Evolutionary conservation across 1,140 invertebrate genomes (phyloP), one percentile per base, ranked within the genome.

Genomic region (Pentalonia nigronervosa): DNA sequence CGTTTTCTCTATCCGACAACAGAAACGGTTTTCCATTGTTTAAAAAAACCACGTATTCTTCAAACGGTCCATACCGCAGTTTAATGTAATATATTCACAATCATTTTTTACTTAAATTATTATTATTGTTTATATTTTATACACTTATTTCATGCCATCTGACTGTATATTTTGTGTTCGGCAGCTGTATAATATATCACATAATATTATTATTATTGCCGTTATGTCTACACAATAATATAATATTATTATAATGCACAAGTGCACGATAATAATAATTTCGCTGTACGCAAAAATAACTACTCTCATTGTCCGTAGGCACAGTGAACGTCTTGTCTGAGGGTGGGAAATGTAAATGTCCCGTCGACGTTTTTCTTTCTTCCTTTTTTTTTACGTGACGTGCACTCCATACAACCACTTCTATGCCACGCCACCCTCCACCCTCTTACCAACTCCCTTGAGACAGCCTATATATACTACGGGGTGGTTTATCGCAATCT

Each of bases 211-310:
- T 76, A 14, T 14, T 50, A 20, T 50, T 41, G 41, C 47, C 14
- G 14, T 60, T 76, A 14, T 34, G 30, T n/a, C 60, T 4, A n/a
- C 60, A 4, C 41, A 41, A 41, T 41, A 76, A 76, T 76, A 76
- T 76, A 76, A 3, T 76, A 76, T 76, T n/a, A 76, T 76, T 60
- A 60, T 60, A n/a, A 67, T n/a, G n/a, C 60, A 76, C 14, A n/a
- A n/a, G n/a, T 30, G n/a, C 60, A 76, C 41, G 60, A 17, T 30
- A 14, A 76, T 30, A 76, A 76, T 76, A 76, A 76, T 76, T 76
- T 76, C 60, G n/a, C 60, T 76, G 60, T 76, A 76, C 60, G n/a
- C 60, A 76, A 76, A 76, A 76, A 76, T 76, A 76, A n/a, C 30
- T 76, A n/a, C 30, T 76, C n/a, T 76, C 60, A 76, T 76, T 76